phyloP scores from a whole-genome alignment of 1,140 invertebrate genomes.

The Hetaerina americana region DNA sequence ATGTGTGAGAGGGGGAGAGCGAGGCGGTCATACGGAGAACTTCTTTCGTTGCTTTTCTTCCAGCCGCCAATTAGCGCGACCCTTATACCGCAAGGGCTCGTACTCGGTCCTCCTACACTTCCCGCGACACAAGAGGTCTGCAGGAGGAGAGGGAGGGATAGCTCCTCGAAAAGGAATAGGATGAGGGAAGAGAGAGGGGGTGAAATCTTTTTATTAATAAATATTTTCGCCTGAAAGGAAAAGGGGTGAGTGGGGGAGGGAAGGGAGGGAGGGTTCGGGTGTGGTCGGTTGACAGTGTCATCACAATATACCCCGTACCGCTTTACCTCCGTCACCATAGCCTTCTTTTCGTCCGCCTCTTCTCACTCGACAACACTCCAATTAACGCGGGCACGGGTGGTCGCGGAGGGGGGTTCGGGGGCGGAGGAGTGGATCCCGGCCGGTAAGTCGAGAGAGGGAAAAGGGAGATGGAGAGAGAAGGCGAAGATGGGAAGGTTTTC shows the following conservation, averaged over 20 bases:
- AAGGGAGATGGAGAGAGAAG: slow-evolving; percentile 19
- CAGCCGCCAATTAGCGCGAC: not conserved
- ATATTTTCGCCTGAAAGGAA: not conserved
- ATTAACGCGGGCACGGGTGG: slow-evolving; percentile 18
- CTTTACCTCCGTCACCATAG: no score
- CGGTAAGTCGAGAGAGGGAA: slow-evolving; percentile 14
- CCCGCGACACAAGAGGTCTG: not conserved
- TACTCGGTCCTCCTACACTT: not conserved
- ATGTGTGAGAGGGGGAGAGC: no score
- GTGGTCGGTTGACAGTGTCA: no score
- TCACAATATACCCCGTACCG: no score
- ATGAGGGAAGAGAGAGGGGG: not conserved
- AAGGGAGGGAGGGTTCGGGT: not conserved
- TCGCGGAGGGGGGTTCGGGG: slow-evolving; percentile 19
- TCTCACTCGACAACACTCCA: not conserved
- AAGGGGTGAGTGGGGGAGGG: not conserved
- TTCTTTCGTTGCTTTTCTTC: not conserved
- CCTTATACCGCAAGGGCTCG: not conserved
- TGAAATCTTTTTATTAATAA: no score
- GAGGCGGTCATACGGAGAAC: not conserved
- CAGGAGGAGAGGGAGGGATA: not conserved
- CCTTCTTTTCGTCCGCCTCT: no score
- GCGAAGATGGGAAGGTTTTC: slow-evolving; percentile 1
- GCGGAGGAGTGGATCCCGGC: slow-evolving; percentile 16
- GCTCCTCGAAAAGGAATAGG: no score